A percentile compares a stretch with the other conserved stretches of the same genome.
Evolutionary conservation across 1,140 invertebrate species (phyloP).

Genomic region (Bombus waltoni): DNA sequence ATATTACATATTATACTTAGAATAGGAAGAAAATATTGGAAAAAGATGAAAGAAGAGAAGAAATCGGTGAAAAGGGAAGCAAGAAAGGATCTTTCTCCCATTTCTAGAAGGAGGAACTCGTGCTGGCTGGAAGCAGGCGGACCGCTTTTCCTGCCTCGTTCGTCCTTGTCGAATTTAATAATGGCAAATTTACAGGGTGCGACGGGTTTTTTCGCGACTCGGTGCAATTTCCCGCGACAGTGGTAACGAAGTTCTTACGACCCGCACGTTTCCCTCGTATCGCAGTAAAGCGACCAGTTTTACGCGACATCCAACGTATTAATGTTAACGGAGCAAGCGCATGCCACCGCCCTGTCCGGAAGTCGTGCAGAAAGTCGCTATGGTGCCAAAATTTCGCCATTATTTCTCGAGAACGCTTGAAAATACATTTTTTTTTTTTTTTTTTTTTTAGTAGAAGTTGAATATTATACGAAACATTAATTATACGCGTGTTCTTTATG

Average conservation of each 20-base stretch:
- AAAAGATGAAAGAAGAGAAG: background rate
- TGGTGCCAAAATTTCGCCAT: background rate
- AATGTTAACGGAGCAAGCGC: background rate
- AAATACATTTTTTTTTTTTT: background rate
- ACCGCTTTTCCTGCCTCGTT: background rate
- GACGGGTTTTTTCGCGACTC: conserved; percentile 31
- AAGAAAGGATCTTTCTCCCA: background rate
- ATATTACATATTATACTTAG: background rate
- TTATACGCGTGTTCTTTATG: too few species aligned
- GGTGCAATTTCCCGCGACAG: conserved; percentile 49
- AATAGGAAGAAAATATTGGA: background rate
- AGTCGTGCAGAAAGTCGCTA: background rate
- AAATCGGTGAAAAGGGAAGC: background rate
- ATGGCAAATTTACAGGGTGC: conserved; percentile 54
- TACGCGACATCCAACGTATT: conserved; percentile 56
- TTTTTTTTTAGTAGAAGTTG: background rate
- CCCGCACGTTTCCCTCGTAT: conserved; percentile 32
- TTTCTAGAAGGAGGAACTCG: background rate
- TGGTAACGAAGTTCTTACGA: conserved; percentile 53
- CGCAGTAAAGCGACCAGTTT: conserved; percentile 53
- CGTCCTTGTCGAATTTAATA: conserved; percentile 56
- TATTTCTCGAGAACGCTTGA: background rate
- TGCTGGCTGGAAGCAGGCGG: background rate
- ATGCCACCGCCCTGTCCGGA: background rate
- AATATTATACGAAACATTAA: background rate